Evolutionary conservation across 2,888 invertebrate genomes (phyloP).

Genomic region (Acrocera orbiculus): DNA sequence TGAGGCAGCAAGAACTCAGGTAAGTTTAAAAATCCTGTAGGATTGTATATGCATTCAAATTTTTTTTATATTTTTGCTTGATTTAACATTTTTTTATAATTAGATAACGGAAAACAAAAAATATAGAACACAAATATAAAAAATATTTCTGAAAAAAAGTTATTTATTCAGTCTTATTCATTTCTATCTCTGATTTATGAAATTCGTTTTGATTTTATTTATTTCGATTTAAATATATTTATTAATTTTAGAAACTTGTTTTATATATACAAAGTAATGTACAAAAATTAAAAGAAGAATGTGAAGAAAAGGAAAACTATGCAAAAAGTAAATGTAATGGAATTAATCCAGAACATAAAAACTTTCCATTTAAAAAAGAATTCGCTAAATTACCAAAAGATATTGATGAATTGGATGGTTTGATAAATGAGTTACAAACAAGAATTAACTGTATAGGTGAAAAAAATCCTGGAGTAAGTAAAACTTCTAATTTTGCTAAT

Average conservation of each 20-base stretch:
- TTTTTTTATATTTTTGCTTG: too few species aligned
- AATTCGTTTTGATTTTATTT: too few species aligned
- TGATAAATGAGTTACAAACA: slow-evolving; percentile 39
- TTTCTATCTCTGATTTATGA: too few species aligned
- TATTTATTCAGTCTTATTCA: too few species aligned
- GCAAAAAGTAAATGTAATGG: slow-evolving; percentile 40
- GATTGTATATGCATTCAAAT: neutral
- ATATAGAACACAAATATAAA: too few species aligned
- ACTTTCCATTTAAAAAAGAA: slow-evolving; percentile 36
- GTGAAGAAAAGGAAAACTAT: slow-evolving; percentile 34
- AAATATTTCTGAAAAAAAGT: too few species aligned
- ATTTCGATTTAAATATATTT: neutral
- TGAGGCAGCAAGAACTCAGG: slow-evolving; percentile 20
- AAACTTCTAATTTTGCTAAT: neutral
- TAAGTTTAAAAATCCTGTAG: slow-evolving; percentile 6
- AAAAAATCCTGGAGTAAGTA: slow-evolving; percentile 38
- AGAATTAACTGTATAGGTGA: slow-evolving; percentile 43
- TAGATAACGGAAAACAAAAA: too few species aligned
- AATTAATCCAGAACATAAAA: slow-evolving; percentile 36
- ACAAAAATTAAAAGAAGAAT: slow-evolving; percentile 26
- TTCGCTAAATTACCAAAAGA: slow-evolving; percentile 38
- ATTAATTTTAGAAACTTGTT: slow-evolving; percentile 22
- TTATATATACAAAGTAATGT: neutral
- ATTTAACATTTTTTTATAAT: too few species aligned
- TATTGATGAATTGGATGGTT: slow-evolving; percentile 36